Evolutionary conservation across 2,113 vertebrate genomes (phyloP).

Genomic region (Centrocercus urophasianus): DNA sequence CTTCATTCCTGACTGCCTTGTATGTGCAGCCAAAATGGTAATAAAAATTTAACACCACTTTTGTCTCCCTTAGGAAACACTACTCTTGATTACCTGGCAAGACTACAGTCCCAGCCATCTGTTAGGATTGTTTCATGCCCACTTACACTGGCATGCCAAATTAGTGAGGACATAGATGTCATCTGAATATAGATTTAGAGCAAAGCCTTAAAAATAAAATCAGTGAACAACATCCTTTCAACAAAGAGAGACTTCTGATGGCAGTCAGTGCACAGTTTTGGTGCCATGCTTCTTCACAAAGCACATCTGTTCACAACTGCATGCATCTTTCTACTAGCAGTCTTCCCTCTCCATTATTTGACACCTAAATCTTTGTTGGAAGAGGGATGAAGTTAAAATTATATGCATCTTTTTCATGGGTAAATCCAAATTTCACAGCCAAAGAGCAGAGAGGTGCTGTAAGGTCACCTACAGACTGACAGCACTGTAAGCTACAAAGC

Average conservation of each 20-base stretch:
- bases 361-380: background rate
- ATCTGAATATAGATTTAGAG: constrained; percentile 44
- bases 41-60: constrained; percentile 67
- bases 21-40: constrained; percentile 43
- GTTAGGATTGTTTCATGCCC: constrained; percentile 58
- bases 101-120: constrained; percentile 60
- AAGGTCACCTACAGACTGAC: background rate
- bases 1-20: constrained; percentile 23
- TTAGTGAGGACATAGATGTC: constrained; percentile 64
- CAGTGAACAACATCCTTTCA: background rate
- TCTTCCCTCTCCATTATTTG: background rate
- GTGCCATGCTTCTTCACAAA: background rate
- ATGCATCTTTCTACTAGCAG: background rate
- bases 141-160: background rate
- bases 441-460: accelerated
- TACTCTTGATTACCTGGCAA: constrained; percentile 41
- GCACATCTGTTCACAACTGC: constrained; percentile 20
- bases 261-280: background rate
- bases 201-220: constrained; percentile 45
- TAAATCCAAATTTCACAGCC: background rate
- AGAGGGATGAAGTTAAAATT: background rate
- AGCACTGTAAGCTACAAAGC: background rate
- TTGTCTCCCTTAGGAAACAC: constrained; percentile 53
- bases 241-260: constrained; percentile 1
- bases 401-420: background rate